Evolutionary conservation across 2,113 vertebrate species (phyloP), one percentile per base, ranked within the genome.

Genomic region (Pachycephala philippinensis): DNA sequence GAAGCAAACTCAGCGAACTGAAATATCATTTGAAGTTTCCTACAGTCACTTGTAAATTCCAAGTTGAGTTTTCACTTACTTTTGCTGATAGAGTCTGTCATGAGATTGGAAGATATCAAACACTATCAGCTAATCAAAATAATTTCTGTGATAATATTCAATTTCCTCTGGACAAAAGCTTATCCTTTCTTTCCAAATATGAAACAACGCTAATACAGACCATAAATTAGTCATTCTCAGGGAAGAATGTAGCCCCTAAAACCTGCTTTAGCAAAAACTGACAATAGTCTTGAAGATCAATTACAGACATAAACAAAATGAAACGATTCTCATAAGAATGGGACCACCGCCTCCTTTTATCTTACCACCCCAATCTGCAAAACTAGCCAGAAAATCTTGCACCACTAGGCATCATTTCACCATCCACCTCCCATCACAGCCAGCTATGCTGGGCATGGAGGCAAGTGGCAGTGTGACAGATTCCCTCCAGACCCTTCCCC

Each of bases 391-490:
- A 49, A 23, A 60, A 39, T 19, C 39, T 11, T 26, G 9, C 15
- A 49, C 8, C 15, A 6, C 15, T 7, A 10, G 70, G 16, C 44
- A 64, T 27, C 2, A 1, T 35, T 40, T 21, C 9, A 61, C 14
- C 50, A n/a, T 17, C 31, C 21, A 45, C 7, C 24, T 56, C 33
- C 14, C 75, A 39, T 13, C n/a, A 33, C 0, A 77, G 31, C 50
- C 24, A 27, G 15, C 20, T 56, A 1, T 8, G 1, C 20, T 30
- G 44, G 54, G 10, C 16, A 3, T 5, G n/a, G 45, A 22, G 50
- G 22, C 5, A 4, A 53, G 61, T 15, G 50, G 7, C 33, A 26
- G 8, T 0, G 1, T 9, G 31, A 44, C 7, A 5, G 24, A 20
- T 45, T 77, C 31, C 22, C 28, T 76, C 50, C 50, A 13, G 19